Conservation (phyloP, 1,140 invertebrate species). For the Dufourea novaeangliae region DNA sequence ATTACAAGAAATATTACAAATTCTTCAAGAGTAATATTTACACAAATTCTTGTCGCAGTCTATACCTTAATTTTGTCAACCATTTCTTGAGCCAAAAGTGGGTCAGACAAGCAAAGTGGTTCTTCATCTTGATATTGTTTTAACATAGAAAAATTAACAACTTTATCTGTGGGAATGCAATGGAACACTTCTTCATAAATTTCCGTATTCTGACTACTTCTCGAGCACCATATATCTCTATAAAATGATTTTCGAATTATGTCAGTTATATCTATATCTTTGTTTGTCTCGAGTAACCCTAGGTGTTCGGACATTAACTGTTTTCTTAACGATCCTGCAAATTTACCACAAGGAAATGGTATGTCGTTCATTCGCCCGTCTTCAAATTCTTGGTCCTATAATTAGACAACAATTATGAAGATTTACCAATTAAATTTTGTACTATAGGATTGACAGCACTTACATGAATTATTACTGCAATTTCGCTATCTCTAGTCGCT, state of each 20-base stretch:
- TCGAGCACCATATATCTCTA: conserved; percentile 89
- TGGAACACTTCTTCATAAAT: conserved; percentile 95
- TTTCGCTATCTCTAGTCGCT: conserved; percentile 96
- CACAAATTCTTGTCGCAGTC: not conserved
- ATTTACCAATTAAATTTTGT: not conserved
- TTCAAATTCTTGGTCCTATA: conserved; percentile 90
- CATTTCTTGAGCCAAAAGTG: conserved; percentile 86
- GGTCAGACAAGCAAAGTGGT: conserved; percentile 86
- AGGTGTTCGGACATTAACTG: conserved; percentile 96
- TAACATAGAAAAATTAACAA: conserved; percentile 88
- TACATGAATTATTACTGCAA: conserved; percentile 92
- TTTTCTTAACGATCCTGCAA: conserved; percentile 91
- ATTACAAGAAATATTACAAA: conserved; percentile 13
- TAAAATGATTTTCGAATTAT: conserved; percentile 90
- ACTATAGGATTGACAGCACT: conserved; percentile 34
- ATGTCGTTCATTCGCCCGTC: conserved; percentile 91
- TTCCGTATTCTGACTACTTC: conserved; percentile 90
- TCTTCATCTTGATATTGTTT: conserved; percentile 87
- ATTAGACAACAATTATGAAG: conserved; percentile 34
- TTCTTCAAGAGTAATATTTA: not conserved
- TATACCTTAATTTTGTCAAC: conserved; percentile 87
- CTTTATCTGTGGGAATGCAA: conserved; percentile 91
- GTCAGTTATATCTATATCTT: conserved; percentile 86
- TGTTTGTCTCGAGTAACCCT: conserved; percentile 81
- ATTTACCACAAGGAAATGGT: conserved; percentile 90